Percentiles rank a stretch among this genome's conserved stretches.
These are phyloP conservation scores for Ia io DNA, from an alignment of 2,113 vertebrate genomes.

Conservation along the genomic window DNA sequence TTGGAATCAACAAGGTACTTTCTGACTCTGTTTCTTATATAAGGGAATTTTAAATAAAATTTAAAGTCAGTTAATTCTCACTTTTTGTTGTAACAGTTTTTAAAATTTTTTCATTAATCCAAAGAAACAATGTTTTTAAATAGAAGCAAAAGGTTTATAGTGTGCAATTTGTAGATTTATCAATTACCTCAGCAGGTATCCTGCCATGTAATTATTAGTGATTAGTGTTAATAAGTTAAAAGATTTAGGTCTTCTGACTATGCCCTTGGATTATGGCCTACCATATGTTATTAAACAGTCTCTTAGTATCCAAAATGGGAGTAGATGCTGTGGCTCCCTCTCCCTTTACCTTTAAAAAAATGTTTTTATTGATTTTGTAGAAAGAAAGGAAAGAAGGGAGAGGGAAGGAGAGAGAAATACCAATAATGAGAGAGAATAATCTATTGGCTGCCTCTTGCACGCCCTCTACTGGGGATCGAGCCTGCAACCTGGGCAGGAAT, in stretches of 20 bases:
- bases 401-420: too few relatives aligned
- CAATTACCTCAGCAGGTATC: constrained; percentile 77
- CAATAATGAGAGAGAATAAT: too few relatives aligned
- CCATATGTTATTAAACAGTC: not conserved
- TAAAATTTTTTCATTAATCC: constrained; percentile 66
- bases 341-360: not conserved
- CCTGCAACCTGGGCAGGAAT: too few relatives aligned
- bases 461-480: too few relatives aligned
- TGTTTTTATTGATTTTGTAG: too few relatives aligned
- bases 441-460: too few relatives aligned
- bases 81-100: constrained; percentile 45
- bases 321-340: not conserved
- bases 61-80: not conserved
- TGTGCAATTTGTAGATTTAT: constrained; percentile 63
- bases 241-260: constrained; percentile 61
- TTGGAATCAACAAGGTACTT: constrained; percentile 11
- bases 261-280: constrained; percentile 66
- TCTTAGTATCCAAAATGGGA: constrained; percentile 53
- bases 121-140: constrained; percentile 76
- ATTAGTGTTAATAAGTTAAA: constrained; percentile 54
- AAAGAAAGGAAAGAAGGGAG: too few relatives aligned
- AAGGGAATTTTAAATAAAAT: not conserved
- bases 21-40: not conserved
- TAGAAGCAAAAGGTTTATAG: constrained; percentile 51
- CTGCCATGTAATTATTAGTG: constrained; percentile 75